Evolutionary conservation across 2,888 invertebrate genomes (phyloP).

Genomic region (Eupithecia subumbrata): DNA sequence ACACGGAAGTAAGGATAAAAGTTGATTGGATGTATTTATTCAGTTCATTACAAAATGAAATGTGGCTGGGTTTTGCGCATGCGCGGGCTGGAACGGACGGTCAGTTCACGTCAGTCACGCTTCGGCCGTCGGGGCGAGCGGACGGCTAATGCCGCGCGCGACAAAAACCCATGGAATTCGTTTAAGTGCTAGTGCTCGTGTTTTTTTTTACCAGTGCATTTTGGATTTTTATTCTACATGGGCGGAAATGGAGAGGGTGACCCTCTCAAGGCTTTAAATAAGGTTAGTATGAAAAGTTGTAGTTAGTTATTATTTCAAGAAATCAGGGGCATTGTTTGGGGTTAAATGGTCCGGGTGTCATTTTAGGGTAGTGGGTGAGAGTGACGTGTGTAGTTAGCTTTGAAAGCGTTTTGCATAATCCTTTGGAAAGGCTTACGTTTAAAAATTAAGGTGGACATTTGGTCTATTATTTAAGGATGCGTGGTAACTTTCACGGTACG

Average conservation of each 20-base stretch:
- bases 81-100: conserved; percentile 54
- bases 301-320: conserved; percentile 43
- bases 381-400: conserved; percentile 11
- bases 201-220: conserved; percentile 60
- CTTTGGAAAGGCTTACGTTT: conserved; percentile 3
- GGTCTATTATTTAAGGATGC: neutral
- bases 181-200: conserved; percentile 54
- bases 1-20: conserved; percentile 39
- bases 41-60: conserved; percentile 75
- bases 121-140: conserved; percentile 55
- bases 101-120: conserved; percentile 58
- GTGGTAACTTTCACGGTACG: neutral
- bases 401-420: conserved; percentile 3
- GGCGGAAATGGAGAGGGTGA: conserved; percentile 25
- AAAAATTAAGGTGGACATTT: conserved; percentile 2
- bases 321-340: conserved; percentile 32
- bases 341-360: conserved; percentile 26
- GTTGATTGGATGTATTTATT: conserved; percentile 45
- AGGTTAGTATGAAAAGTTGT: conserved; percentile 62
- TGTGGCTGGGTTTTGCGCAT: conserved; percentile 66
- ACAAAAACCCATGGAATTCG: conserved; percentile 66
- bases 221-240: conserved; percentile 32
- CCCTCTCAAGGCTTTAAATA: conserved; percentile 47
- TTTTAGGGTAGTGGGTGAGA: conserved; percentile 20
- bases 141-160: conserved; percentile 55